A percentile compares a stretch with the other conserved stretches of the same genome.
Conservation (phyloP, 2,797 vertebrate species). For the Sebastes vulpes region DNA sequence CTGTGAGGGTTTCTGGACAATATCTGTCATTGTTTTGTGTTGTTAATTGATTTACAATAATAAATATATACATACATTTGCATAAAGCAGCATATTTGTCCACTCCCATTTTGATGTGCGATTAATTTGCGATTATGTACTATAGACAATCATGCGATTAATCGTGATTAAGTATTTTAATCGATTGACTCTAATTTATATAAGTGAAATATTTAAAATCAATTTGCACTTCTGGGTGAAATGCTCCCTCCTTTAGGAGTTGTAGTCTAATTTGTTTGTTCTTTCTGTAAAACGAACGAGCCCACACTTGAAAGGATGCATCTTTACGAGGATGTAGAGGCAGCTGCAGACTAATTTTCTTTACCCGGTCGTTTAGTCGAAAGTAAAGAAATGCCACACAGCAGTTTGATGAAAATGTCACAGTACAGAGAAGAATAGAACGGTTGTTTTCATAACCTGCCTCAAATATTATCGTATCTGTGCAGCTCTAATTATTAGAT, state of each 20-base stretch:
- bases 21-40: too few species aligned
- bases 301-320: neutral
- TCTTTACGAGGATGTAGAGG: neutral
- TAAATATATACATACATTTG: too few species aligned
- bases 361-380: fast-evolving
- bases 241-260: neutral
- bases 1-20: too few species aligned
- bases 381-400: slow-evolving; percentile 51
- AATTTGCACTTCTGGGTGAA: neutral
- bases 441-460: slow-evolving; percentile 20
- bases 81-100: too few species aligned
- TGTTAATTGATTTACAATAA: too few species aligned
- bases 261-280: neutral
- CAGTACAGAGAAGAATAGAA: slow-evolving; percentile 38
- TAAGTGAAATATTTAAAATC: neutral
- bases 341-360: slow-evolving; percentile 8
- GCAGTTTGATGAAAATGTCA: slow-evolving; percentile 64
- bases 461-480: slow-evolving; percentile 11
- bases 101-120: too few species aligned
- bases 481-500: slow-evolving; percentile 28
- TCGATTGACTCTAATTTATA: too few species aligned
- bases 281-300: neutral
- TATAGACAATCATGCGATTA: too few species aligned
- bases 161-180: too few species aligned
- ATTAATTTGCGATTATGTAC: too few species aligned